Percentiles rank a stretch among this genome's conserved stretches.
phyloP scores from a whole-genome alignment of 2,113 vertebrate species.

The Colistium nudipinnis region DNA sequence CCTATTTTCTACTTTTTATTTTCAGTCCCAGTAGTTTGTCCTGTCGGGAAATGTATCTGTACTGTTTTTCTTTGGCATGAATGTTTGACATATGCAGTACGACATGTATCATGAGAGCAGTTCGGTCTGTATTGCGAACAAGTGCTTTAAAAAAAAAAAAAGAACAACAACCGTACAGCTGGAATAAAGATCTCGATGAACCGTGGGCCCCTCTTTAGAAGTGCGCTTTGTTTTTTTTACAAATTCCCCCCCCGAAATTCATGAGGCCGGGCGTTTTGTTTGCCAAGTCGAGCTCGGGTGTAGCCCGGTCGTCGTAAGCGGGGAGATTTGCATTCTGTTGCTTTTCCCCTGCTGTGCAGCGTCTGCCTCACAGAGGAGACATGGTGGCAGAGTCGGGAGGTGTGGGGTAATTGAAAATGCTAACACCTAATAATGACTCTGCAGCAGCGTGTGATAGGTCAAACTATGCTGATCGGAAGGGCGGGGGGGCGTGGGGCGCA shows the following conservation, averaged over 20 bases:
- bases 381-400: constrained; percentile 45
- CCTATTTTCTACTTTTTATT: constrained; percentile 79
- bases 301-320: constrained; percentile 16
- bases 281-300: constrained; percentile 39
- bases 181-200: constrained; percentile 81
- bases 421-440: constrained; percentile 73
- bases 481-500: not conserved
- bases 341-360: constrained; percentile 73
- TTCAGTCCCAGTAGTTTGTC: constrained; percentile 73
- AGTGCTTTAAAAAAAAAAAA: constrained; percentile 85
- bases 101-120: constrained; percentile 73
- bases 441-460: constrained; percentile 64
- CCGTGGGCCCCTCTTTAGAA: constrained; percentile 24
- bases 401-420: constrained; percentile 71
- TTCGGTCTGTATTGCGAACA: constrained; percentile 81
- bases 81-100: constrained; percentile 81
- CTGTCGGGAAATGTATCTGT: constrained; percentile 65
- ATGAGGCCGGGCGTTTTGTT: constrained; percentile 33
- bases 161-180: constrained; percentile 76
- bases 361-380: constrained; percentile 68
- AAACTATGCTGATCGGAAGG: constrained; percentile 61
- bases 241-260: constrained; percentile 4
- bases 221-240: constrained; percentile 28
- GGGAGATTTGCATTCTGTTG: constrained; percentile 71
- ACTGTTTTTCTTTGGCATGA: constrained; percentile 77